Percentiles rank a stretch among this genome's conserved stretches.
Conservation (phyloP, 1,140 invertebrate genomes). For the Panulirus ornatus region DNA sequence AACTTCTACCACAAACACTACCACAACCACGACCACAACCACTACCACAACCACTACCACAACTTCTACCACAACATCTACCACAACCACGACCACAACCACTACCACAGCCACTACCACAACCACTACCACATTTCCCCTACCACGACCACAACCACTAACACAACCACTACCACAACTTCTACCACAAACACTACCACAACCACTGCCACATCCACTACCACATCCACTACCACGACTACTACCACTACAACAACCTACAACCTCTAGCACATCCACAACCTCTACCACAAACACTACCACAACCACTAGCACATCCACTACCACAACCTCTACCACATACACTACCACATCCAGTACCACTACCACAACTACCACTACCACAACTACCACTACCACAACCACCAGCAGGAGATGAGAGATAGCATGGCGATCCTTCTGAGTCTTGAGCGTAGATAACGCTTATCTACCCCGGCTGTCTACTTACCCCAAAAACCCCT, state of each 20-base stretch:
- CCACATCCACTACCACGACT: constrained; percentile 10
- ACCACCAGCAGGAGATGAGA: constrained; percentile 64
- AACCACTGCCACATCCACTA: constrained; percentile 2
- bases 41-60: no score
- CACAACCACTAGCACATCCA: not conserved
- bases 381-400: constrained; percentile 51
- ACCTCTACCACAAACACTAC: not conserved
- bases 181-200: constrained; percentile 2
- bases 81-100: not conserved
- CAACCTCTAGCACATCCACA: no score
- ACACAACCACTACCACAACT: constrained; percentile 7
- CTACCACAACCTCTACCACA: not conserved
- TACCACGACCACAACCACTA: constrained; percentile 12
- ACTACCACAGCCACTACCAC: no score
- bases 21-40: no score
- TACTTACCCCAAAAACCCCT: constrained; percentile 20
- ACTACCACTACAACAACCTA: not conserved
- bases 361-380: not conserved
- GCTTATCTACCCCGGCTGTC: constrained; percentile 15
- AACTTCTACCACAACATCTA: not conserved
- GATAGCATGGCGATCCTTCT: constrained; percentile 59
- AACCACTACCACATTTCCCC: not conserved
- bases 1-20: no score
- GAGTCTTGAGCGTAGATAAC: constrained; percentile 64
- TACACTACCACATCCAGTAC: not conserved